Evolutionary conservation across 2,797 vertebrate genomes (phyloP), one percentile per base, ranked within the genome.

Genomic region (Anguilla anguilla): DNA sequence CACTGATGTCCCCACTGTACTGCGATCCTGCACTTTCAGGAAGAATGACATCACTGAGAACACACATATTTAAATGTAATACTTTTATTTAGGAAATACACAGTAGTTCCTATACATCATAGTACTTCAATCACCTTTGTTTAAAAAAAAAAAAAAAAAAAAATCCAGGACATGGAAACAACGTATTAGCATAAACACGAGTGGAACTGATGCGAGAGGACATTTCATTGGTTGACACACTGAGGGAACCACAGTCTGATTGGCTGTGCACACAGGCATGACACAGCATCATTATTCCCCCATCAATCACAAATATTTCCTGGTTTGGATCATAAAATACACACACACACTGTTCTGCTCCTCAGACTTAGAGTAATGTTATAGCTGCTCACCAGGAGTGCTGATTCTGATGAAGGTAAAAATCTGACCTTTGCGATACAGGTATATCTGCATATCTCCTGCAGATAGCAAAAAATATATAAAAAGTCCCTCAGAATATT

Each of bases 401-500:
- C 11, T 64, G 11, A 39, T 39, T 39, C 39, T 77, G 15, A 77
- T 79, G 28, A 25, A 74, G 11, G 19, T 25, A 49, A 25, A 82
- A 82, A 46, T 82, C 35, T 1, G 49, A 17, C 5, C 6, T n/a
- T 2, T n/a, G 39, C 39, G 35, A 39, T 39, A 39, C 43, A 49
- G 49, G 35, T 39, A 39, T 39, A 39, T 39, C 35, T 39, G n/a
- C 39, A 49, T 5, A 49, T 31, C 77, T 49, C 39, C 19, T 7
- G 39, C 39, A 39, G 39, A 39, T 2, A 39, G 39, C 39, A 39
- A 39, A 39, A 39, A 39, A 39, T 39, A 39, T 39, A 39, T 82
- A n/a, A 64, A 53, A 43, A 3, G 28, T 67, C 83, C 77, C 43
- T 57, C 35, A 9, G 87, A 74, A 77, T 77, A 86, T 77, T 55